phyloP scores from a whole-genome alignment of 2,113 vertebrate genomes.

The Macrotus californicus region DNA sequence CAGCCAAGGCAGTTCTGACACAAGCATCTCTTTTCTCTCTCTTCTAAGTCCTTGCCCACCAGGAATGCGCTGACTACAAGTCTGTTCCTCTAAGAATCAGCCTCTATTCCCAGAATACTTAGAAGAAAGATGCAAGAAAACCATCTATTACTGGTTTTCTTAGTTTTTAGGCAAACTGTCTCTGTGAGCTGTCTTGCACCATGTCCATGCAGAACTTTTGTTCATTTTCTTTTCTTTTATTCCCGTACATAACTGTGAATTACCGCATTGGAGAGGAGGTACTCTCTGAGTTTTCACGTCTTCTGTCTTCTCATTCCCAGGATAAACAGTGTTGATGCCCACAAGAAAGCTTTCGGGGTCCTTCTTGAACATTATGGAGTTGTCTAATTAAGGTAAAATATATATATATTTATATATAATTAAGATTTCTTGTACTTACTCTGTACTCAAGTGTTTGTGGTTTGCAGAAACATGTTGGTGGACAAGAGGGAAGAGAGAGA shows the following conservation, averaged over 20 bases:
- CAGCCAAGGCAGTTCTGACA: background rate
- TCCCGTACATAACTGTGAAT: background rate
- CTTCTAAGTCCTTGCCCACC: background rate
- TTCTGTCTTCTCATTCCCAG: slow-evolving; percentile 53
- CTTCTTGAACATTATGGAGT: slow-evolving; percentile 29
- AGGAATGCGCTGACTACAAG: background rate
- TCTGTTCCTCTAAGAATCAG: background rate
- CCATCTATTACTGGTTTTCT: background rate
- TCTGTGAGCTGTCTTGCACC: background rate
- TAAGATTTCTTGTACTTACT: background rate
- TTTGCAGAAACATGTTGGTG: background rate
- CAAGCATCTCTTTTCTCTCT: background rate
- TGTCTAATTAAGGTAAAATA: slow-evolving; percentile 75
- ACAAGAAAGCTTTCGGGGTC: background rate
- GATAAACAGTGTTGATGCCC: slow-evolving; percentile 30
- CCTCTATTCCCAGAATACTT: background rate
- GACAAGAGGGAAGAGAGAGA: fast-evolving
- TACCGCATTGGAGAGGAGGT: background rate
- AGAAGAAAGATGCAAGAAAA: background rate
- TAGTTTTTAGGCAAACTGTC: background rate
- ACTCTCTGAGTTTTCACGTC: background rate
- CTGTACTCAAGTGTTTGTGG: background rate
- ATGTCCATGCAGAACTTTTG: background rate
- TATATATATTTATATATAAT: background rate
- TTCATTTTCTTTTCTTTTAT: background rate